A percentile compares a stretch with the other conserved stretches of the same genome.
These are phyloP conservation scores for Eubasilissa regina DNA, from an alignment of 1,140 invertebrate genomes.

Conservation along the genomic window DNA sequence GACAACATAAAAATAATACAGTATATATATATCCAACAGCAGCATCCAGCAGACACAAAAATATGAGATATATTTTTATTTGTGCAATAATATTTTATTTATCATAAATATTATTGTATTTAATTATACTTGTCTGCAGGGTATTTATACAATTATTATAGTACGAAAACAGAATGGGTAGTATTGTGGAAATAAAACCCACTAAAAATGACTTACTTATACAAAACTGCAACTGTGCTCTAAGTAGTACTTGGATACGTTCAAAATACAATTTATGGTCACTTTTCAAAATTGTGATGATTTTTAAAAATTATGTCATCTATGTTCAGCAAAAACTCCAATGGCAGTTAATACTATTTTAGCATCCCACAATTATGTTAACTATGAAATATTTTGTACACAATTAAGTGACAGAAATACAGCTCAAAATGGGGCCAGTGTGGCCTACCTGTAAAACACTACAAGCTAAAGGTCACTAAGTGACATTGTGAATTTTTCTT, in stretches of 20 bases:
- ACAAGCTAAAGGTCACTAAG: too few species aligned
- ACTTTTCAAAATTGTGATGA: too few species aligned
- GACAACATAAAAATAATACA: conserved; percentile 11
- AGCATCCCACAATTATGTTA: neutral
- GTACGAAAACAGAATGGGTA: neutral
- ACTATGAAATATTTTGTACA: conserved; percentile 2
- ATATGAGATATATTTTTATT: conserved; percentile 49
- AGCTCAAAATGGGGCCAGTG: neutral
- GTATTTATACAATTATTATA: conserved; percentile 28
- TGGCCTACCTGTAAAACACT: too few species aligned
- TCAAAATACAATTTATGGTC: too few species aligned
- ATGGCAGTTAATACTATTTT: neutral
- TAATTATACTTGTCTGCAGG: conserved; percentile 34
- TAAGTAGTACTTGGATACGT: too few species aligned
- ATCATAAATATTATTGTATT: conserved; percentile 51
- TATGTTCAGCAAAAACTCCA: too few species aligned
- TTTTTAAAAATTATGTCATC: too few species aligned
- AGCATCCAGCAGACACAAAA: conserved; percentile 24
- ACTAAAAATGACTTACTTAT: too few species aligned
- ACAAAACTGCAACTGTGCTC: neutral
- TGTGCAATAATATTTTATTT: conserved; percentile 53
- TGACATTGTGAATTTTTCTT: too few species aligned
- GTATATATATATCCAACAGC: conserved; percentile 2
- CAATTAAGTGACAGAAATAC: neutral
- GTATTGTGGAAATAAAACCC: too few species aligned